These are phyloP conservation scores for Hybos culiciformis DNA, from an alignment of 2,888 invertebrate species.

Conservation along the genomic window DNA sequence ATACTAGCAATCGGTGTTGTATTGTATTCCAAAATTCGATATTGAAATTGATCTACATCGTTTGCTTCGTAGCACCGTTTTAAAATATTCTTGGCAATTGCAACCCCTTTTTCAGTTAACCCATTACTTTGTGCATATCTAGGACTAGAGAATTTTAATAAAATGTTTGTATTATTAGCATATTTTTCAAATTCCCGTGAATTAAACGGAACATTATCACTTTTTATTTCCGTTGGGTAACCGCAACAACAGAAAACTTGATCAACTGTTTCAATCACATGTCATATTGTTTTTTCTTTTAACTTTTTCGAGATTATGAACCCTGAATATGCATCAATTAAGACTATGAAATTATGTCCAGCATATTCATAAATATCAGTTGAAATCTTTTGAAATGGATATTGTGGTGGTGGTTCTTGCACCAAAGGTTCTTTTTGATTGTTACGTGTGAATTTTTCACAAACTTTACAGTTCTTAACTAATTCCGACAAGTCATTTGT, in stretches of 20 bases:
- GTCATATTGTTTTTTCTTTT: background rate
- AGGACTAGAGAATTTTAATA: constrained; percentile 5
- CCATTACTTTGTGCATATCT: constrained; percentile 7
- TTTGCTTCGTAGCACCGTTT: constrained; percentile 5
- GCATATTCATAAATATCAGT: constrained; percentile 3
- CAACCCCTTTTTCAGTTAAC: constrained; percentile 6
- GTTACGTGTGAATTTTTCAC: constrained; percentile 4
- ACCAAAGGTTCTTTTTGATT: constrained; percentile 5
- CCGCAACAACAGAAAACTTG: constrained; percentile 13
- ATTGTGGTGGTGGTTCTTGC: background rate
- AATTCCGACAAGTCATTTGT: background rate
- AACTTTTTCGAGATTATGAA: background rate
- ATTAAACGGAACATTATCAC: constrained; percentile 9
- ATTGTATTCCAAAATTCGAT: constrained; percentile 11
- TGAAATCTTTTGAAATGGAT: constrained; percentile 6
- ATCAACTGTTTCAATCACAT: background rate
- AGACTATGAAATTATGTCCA: too few relatives aligned
- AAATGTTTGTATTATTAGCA: background rate
- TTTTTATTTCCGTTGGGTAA: constrained; percentile 15
- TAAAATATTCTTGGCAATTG: constrained; percentile 10
- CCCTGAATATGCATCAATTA: background rate
- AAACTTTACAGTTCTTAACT: background rate
- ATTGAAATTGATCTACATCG: constrained; percentile 6
- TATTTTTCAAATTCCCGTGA: too few relatives aligned
- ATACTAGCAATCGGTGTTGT: constrained; percentile 8